Evolutionary conservation across 2,888 invertebrate species (phyloP).

Genomic region (Caenorhabditis panamensis): DNA sequence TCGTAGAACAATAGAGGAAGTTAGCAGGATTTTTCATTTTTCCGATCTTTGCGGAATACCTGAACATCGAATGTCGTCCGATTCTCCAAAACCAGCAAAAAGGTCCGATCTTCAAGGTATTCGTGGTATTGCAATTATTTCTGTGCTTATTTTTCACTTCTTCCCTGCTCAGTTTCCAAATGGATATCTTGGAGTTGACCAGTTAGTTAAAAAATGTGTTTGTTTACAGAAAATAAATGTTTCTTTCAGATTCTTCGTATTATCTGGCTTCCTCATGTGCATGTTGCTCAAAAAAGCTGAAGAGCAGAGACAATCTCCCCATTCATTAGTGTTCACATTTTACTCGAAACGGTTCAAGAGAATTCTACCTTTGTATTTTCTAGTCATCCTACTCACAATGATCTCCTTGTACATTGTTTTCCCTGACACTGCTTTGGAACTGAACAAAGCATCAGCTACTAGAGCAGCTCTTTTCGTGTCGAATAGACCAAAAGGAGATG

Average conservation of each 20-base stretch:
- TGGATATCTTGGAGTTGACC: constrained; percentile 57
- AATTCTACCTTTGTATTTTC: constrained; percentile 48
- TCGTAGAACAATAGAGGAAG: too few relatives aligned
- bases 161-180: constrained; percentile 42
- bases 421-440: constrained; percentile 11
- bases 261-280: constrained; percentile 44
- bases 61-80: too few relatives aligned
- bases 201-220: too few relatives aligned
- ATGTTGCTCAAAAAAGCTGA: constrained; percentile 21
- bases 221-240: too few relatives aligned
- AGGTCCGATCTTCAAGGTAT: constrained; percentile 44
- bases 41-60: too few relatives aligned
- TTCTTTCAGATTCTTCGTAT: constrained; percentile 48
- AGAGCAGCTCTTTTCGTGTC: constrained; percentile 38
- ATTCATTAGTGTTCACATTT: background rate
- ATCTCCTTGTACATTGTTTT: constrained; percentile 19
- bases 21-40: too few relatives aligned
- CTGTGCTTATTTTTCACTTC: constrained; percentile 53
- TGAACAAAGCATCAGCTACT: constrained; percentile 17
- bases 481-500: constrained; percentile 26
- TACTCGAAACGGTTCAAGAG: constrained; percentile 39
- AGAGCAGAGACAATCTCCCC: constrained; percentile 9
- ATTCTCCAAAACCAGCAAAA: too few relatives aligned
- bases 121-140: constrained; percentile 42
- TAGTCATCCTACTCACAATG: constrained; percentile 10